Percentiles rank a stretch among this genome's conserved stretches.
phyloP scores from a whole-genome alignment of 1,140 invertebrate species.

The Ylistrum balloti region DNA sequence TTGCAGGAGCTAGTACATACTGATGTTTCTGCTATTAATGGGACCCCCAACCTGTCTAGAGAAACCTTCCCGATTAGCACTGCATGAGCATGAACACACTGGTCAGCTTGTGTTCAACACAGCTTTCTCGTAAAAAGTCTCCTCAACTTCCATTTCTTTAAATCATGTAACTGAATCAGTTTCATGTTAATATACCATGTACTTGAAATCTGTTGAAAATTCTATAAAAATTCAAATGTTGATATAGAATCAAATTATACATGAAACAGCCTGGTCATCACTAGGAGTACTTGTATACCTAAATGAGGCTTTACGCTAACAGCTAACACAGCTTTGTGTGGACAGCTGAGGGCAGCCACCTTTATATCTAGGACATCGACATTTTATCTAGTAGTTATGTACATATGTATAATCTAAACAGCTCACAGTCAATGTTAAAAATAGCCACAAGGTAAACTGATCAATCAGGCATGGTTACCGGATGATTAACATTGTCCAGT shows the following conservation, averaged over 20 bases:
- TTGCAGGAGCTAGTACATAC: not conserved
- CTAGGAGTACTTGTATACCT: not conserved
- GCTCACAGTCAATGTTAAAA: not conserved
- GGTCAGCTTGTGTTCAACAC: not conserved
- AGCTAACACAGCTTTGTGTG: not conserved
- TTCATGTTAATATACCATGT: too few relatives aligned
- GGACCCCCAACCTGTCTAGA: not conserved
- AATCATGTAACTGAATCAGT: not conserved
- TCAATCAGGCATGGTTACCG: not conserved
- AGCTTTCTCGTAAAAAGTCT: not conserved
- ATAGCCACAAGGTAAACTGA: slow-evolving; percentile 14
- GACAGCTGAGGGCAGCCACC: not conserved
- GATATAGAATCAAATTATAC: not conserved
- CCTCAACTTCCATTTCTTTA: not conserved
- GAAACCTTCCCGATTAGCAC: not conserved
- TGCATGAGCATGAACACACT: not conserved
- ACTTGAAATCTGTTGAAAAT: not conserved
- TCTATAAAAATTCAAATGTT: not conserved
- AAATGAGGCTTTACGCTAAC: not conserved
- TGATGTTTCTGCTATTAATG: not conserved
- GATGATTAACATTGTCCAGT: slow-evolving; percentile 18
- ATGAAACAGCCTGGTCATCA: not conserved
- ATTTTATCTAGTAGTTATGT: slow-evolving; percentile 21
- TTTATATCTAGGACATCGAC: not conserved
- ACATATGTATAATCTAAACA: slow-evolving; percentile 31